These are phyloP conservation scores for Sebastes umbrosus DNA, from an alignment of 2,797 vertebrate genomes.

Conservation along the genomic window DNA sequence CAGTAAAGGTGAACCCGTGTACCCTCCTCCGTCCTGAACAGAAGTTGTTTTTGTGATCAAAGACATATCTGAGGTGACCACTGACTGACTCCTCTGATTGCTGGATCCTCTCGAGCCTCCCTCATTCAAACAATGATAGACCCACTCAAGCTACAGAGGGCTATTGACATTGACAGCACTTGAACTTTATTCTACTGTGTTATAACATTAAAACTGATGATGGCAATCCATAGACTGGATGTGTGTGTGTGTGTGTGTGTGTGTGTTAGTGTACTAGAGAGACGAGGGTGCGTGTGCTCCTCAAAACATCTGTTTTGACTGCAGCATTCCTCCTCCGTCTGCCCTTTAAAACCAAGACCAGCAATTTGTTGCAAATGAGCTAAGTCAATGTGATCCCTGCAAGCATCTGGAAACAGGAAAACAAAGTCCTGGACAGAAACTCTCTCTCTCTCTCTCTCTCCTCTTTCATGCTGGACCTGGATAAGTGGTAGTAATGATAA, in stretches of 20 bases:
- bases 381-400: slow-evolving; percentile 26
- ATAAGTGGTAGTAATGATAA: neutral
- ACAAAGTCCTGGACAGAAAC: slow-evolving; percentile 3
- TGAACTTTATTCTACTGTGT: slow-evolving; percentile 25
- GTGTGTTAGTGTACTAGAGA: neutral
- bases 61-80: slow-evolving; percentile 35
- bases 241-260: neutral
- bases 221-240: slow-evolving; percentile 8
- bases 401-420: slow-evolving; percentile 49
- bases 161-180: slow-evolving; percentile 68
- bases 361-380: slow-evolving; percentile 70
- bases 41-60: slow-evolving; percentile 30
- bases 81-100: slow-evolving; percentile 56
- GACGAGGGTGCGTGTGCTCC: neutral
- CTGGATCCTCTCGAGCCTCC: slow-evolving; percentile 24
- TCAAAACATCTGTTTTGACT: slow-evolving; percentile 65
- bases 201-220: slow-evolving; percentile 39
- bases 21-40: neutral
- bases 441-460: neutral
- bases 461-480: neutral
- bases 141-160: slow-evolving; percentile 24
- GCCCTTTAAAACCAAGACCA: slow-evolving; percentile 57
- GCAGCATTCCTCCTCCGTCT: slow-evolving; percentile 42
- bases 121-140: slow-evolving; percentile 32
- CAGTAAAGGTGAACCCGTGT: neutral